Conservation (phyloP, 2,888 invertebrate genomes). For the Criorhina ranunculi region DNA sequence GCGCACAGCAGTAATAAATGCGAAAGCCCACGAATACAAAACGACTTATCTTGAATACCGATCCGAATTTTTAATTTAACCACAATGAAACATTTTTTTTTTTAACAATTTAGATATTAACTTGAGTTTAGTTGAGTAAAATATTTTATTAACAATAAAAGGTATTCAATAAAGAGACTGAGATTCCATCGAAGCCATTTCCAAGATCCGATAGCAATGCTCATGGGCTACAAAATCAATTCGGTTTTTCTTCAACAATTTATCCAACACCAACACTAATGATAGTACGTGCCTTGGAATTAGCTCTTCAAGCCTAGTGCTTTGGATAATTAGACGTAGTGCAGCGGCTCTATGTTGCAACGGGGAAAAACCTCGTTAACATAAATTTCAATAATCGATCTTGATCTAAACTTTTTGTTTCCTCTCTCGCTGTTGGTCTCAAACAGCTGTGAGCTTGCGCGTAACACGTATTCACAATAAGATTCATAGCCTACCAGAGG, state of each 20-base stretch:
- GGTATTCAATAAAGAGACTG: slow-evolving; percentile 56
- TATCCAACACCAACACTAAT: slow-evolving; percentile 50
- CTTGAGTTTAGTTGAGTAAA: slow-evolving; percentile 8
- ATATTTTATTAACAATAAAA: slow-evolving; percentile 35
- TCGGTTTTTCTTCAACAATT: slow-evolving; percentile 46
- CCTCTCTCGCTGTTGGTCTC: slow-evolving; percentile 3
- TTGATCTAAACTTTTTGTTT: slow-evolving; percentile 50
- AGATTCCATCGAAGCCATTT: slow-evolving; percentile 57
- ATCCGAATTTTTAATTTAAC: slow-evolving; percentile 62
- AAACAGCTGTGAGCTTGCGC: slow-evolving; percentile 40
- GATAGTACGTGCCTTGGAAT: slow-evolving; percentile 62
- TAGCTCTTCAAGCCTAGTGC: slow-evolving; percentile 63
- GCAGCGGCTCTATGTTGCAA: background rate
- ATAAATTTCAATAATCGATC: slow-evolving; percentile 76
- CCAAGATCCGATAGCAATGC: slow-evolving; percentile 50
- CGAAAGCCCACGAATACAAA: slow-evolving; percentile 32
- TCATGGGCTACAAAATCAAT: background rate
- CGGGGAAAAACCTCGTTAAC: slow-evolving; percentile 65
- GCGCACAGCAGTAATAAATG: slow-evolving; percentile 28
- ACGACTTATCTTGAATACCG: slow-evolving; percentile 39
- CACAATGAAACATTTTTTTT: too few relatives aligned
- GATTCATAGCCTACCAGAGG: slow-evolving; percentile 44
- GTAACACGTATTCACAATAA: slow-evolving; percentile 36
- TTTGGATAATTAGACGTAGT: slow-evolving; percentile 53
- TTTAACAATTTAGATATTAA: slow-evolving; percentile 24